Percentiles rank a stretch among this genome's conserved stretches.
Conservation (phyloP, 2,888 invertebrate species). For the Euclidia mi region DNA sequence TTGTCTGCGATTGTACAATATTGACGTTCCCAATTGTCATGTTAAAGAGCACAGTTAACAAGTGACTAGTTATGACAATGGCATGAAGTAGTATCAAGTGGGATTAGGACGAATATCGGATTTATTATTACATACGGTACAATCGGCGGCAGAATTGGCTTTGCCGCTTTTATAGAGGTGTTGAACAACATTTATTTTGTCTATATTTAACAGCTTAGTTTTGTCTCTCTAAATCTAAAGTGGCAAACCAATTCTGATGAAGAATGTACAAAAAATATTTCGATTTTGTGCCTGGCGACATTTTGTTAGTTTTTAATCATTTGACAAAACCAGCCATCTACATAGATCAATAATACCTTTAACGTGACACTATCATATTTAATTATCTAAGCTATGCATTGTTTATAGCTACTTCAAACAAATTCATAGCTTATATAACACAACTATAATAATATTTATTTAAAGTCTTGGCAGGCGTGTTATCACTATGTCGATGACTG, state of each 20-base stretch:
- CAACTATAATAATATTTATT: conserved; percentile 20
- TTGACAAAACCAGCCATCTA: conserved; percentile 47
- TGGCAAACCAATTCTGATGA: conserved; percentile 68
- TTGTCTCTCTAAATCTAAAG: conserved; percentile 32
- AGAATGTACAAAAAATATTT: conserved; percentile 58
- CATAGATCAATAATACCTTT: conserved; percentile 23
- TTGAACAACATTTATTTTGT: conserved; percentile 31
- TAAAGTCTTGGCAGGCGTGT: conserved; percentile 32
- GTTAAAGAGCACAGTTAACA: conserved; percentile 63
- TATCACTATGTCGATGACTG: conserved; percentile 49
- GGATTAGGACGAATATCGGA: conserved; percentile 70
- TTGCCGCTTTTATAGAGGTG: conserved; percentile 34
- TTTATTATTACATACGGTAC: conserved; percentile 60
- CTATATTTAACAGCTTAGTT: conserved; percentile 3
- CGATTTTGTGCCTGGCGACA: conserved; percentile 54
- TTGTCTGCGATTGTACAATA: conserved; percentile 19
- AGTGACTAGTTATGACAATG: conserved; percentile 73
- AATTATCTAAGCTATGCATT: conserved; percentile 12
- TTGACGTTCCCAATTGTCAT: conserved; percentile 56
- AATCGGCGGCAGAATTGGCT: conserved; percentile 66
- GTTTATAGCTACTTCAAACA: conserved; percentile 3
- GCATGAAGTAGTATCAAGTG: conserved; percentile 66
- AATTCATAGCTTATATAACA: conserved; percentile 7
- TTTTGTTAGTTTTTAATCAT: conserved; percentile 31
- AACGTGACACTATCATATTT: neutral